A percentile compares a stretch with the other conserved stretches of the same genome.
These are phyloP conservation scores for Macrotrachela quadricornifera DNA, from an alignment of 1,140 invertebrate species.

Conservation along the genomic window DNA sequence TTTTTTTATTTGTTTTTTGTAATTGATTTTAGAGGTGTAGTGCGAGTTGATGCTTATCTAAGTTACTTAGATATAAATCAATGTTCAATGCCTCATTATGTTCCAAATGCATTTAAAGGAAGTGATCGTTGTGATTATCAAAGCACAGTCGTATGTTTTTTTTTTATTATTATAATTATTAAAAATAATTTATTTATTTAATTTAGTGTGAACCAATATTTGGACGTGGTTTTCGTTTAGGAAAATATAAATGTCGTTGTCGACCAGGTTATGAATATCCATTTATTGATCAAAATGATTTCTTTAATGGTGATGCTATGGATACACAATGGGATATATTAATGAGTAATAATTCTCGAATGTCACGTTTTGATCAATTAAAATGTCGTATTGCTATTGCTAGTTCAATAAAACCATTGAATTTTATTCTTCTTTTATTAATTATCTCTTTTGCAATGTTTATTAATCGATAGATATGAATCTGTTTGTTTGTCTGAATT, in stretches of 20 bases:
- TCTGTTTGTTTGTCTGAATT: too few species aligned
- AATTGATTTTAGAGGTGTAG: conserved; percentile 67
- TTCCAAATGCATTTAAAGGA: conserved; percentile 73
- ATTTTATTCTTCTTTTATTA: neutral
- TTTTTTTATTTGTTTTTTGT: neutral
- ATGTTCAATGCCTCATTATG: conserved; percentile 60
- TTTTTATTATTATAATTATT: too few species aligned
- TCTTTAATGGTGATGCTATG: conserved; percentile 6
- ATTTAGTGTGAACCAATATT: conserved; percentile 8
- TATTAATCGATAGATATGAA: too few species aligned
- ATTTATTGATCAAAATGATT: conserved; percentile 31
- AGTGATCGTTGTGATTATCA: conserved; percentile 77
- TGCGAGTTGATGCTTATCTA: conserved; percentile 72
- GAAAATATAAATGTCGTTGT: conserved; percentile 95
- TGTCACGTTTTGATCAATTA: conserved; percentile 4
- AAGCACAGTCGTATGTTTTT: conserved; percentile 65
- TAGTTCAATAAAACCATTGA: conserved; percentile 3
- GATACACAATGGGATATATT: conserved; percentile 7
- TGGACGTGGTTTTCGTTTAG: conserved; percentile 50
- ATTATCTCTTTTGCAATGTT: too few species aligned
- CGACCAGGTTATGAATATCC: conserved; percentile 90
- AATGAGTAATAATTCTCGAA: neutral
- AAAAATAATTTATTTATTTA: neutral
- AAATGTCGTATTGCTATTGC: conserved; percentile 8
- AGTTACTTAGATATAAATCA: conserved; percentile 77